Evolutionary conservation across 2,888 invertebrate genomes (phyloP), one percentile per base, ranked within the genome.

Genomic region (Hermodice carunculata): DNA sequence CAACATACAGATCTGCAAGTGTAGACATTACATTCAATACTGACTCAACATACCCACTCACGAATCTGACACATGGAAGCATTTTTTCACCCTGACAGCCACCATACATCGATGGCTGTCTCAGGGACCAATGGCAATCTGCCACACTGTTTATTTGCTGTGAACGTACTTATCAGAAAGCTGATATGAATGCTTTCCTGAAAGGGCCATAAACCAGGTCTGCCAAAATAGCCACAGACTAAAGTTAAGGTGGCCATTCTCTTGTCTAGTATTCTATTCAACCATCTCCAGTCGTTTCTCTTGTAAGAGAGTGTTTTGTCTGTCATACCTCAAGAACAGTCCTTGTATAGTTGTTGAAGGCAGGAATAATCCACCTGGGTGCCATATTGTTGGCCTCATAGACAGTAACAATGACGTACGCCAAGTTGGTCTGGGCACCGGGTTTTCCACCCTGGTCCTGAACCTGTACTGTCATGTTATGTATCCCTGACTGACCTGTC

Each of bases 301-400:
- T 24, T 19, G 3, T 4, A 44, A 22, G 8, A 54, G 17, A 26
- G 19, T n/a, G 32, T 60, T 28, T 52, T 49, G 22, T 44, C 54
- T 59, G 32, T 78, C 81, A 82, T 87, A 94, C 94, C 88, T 95
- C 95, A 0, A 94, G 91, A 73, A 96, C 91, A 84, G 92, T 91
- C 19, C 95, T 90, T 32, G 92, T 93, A 3, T 92, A 89, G 84
- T 93, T 92, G 0, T 91, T 90, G 0, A 90, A 84, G 1, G 92
- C 90, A 0, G 96, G 96, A 79, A 91, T 90, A n/a, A 34, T 49
- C 64, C 64, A 67, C n/a, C 8, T 17, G 26, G 67, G 67, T 51
- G 92, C 91, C 81, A 94, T 91, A 73, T 93, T 82, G 53, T 78
- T 78, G 11, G 82, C 76, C 19, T 77, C 76, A 6, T 74, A 61